These are phyloP conservation scores for Trididemnum miniatum DNA, from an alignment of 23 tunicate genomes.

Conservation along the genomic window DNA sequence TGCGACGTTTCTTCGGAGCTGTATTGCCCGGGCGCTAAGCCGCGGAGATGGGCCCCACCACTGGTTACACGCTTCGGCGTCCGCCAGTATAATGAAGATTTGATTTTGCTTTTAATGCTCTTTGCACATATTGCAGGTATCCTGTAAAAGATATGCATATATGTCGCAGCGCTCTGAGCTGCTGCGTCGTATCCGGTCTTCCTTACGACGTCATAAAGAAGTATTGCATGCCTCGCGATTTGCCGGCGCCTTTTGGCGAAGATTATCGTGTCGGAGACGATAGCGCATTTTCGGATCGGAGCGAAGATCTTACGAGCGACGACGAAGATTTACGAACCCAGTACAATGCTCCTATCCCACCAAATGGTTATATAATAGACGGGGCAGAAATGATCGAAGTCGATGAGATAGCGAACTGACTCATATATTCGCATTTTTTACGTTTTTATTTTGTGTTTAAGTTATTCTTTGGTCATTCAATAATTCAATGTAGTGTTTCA, in stretches of 20 bases:
- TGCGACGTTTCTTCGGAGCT: no score
- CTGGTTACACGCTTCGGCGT: no score
- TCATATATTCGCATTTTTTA: no score
- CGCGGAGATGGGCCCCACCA: no score
- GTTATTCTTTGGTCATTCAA: no score
- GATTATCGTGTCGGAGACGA: constrained; percentile 12
- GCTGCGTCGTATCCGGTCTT: constrained; percentile 79
- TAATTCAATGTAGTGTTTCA: no score
- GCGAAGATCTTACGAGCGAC: constrained; percentile 26
- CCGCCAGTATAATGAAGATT: no score
- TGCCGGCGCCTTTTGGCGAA: constrained; percentile 8
- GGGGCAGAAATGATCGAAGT: neutral
- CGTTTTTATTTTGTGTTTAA: no score
- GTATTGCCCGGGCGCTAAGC: no score
- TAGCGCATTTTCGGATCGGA: constrained; percentile 22
- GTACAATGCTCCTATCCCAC: constrained; percentile 11
- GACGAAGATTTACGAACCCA: neutral
- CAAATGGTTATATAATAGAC: constrained; percentile 17
- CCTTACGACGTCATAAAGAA: constrained; percentile 82
- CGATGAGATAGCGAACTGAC: constrained; percentile 1
- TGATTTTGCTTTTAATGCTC: no score
- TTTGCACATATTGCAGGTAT: constrained; percentile 40
- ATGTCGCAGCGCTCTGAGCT: constrained; percentile 87
- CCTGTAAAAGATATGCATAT: constrained; percentile 90
- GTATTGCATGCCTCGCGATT: constrained; percentile 80